Base-by-base conservation (phyloP, 2,113 vertebrate species). In the Junco hyemalis region DNA sequence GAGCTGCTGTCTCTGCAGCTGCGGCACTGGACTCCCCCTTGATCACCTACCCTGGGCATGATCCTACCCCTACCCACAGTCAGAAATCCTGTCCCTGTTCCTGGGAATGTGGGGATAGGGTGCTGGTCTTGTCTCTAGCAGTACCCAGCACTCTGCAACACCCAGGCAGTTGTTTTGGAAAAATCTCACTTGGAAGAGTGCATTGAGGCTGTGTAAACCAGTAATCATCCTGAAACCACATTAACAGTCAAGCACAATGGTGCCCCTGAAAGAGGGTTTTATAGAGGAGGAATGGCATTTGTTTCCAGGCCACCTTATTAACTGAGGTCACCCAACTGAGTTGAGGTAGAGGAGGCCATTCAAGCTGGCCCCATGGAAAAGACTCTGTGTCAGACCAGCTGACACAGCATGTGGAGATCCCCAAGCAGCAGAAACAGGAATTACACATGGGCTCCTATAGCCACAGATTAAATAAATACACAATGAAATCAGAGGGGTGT, bases 331-430 rank as follows among this genome's bases (percentile, higher is more conserved):
- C 4, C 5, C 26, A 48, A 16, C 2, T 36, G 38, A 50, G 12
- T 24, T 85, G 35, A 64, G 48, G 16, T 2, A 0, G 3, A 5
- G 6, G 4, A 50, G 0, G 54, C 0, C 9, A 31, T 2, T 9
- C 22, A 42, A 11, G 8, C 3, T 64, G 35, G 9, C 2, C 8
- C 38, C 3, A 3, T 22, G 7, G 8, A 57, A 76, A 42, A 36
- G 17, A 12, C 38, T 14, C 15, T 3, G 1, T 36, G 33, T 54
- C n/a, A 42, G 29, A 6, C 4, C 24, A 74, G 33, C 22, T 8
- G 6, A 25, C 18, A 28, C 36, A 22, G 19, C 6, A 2, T 7
- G 0, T 25, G 23, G 42, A 24, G 15, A 72, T 4, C 12, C 12
- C 25, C 0, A 4, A 21, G 44, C 7, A 29, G 29, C 2, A 6